phyloP scores from a whole-genome alignment of 2,113 vertebrate species.

The Barnardius zonarius region DNA sequence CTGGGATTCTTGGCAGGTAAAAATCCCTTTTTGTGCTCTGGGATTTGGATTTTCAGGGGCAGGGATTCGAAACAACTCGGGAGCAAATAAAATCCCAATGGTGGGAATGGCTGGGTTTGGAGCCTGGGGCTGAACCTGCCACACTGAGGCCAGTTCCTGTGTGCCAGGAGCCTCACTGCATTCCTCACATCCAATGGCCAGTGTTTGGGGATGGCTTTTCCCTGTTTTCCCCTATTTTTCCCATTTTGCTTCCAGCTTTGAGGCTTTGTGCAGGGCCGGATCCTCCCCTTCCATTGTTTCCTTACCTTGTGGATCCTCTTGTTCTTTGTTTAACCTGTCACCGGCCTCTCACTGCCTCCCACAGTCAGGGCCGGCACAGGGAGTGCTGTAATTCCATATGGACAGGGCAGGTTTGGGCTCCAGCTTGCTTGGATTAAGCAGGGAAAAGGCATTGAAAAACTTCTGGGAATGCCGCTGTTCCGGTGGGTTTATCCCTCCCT shows the following conservation, averaged over 20 bases:
- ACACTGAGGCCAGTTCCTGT: background rate
- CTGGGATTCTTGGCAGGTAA: background rate
- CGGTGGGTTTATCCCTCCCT: background rate
- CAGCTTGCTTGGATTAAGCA: background rate
- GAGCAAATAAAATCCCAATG: background rate
- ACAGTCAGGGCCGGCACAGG: background rate
- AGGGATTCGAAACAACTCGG: background rate
- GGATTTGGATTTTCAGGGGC: background rate
- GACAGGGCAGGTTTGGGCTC: background rate
- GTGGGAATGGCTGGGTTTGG: background rate
- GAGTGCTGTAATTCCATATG: background rate
- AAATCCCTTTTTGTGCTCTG: background rate
- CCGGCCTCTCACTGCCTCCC: background rate
- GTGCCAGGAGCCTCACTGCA: background rate
- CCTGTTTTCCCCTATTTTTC: background rate
- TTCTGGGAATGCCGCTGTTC: background rate
- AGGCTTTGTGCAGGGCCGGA: background rate
- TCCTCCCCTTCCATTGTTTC: background rate
- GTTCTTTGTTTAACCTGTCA: slow-evolving; percentile 21
- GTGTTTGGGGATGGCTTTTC: background rate
- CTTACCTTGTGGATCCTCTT: background rate
- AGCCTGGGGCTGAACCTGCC: background rate
- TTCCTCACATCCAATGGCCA: background rate
- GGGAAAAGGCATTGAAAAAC: background rate
- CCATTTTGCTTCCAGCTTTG: background rate